Evolutionary conservation across 1,140 invertebrate species (phyloP), one percentile per base, ranked within the genome.

Genomic region (Steinernema khuongi): DNA sequence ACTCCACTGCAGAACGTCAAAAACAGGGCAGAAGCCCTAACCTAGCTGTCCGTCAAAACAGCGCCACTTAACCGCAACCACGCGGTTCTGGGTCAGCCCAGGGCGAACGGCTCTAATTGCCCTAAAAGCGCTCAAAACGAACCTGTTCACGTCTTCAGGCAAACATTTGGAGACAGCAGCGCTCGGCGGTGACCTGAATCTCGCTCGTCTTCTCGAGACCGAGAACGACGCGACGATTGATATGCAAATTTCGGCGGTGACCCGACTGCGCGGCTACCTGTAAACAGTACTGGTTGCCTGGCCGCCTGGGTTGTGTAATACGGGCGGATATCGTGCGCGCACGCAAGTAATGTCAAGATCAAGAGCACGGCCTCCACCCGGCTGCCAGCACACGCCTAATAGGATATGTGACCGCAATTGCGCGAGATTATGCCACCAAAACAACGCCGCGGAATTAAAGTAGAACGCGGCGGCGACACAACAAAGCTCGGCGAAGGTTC

Each of bases 201-300:
- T n/a, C n/a, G n/a, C n/a, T n/a, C n/a, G 36, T 22, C 22, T 60
- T 60, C 50, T 60, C 50, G 50, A 60, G 50, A 60, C 2, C 50
- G 50, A 60, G 50, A 60, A 60, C 22, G 50, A 60, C 36, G 36
- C 50, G 19, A 60, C 50, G 50, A 60, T 60, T 60, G 50, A 60
- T 60, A 60, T 60, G 50, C 50, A 60, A 60, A 60, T 60, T 60
- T 22, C 7, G 14, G 11, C 22, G 14, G 11, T 60, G 50, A 60
- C 50, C 50, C 36, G 36, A 41, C n/a, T 14, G 50, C 50, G 50
- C 50, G 50, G 50, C 50, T n/a, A 60, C 50, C 50, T 60, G 50
- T 60, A 60, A 60, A 60, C 50, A 22, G 50, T 14, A 60, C 50
- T 41, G 50, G 14, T 60, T n/a, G 50, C 11, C 7, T 14, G 4